Percentiles rank a stretch among this genome's conserved stretches.
Evolutionary conservation across 23 tunicate genomes (phyloP).

Genomic region (Oikopleura dioica): DNA sequence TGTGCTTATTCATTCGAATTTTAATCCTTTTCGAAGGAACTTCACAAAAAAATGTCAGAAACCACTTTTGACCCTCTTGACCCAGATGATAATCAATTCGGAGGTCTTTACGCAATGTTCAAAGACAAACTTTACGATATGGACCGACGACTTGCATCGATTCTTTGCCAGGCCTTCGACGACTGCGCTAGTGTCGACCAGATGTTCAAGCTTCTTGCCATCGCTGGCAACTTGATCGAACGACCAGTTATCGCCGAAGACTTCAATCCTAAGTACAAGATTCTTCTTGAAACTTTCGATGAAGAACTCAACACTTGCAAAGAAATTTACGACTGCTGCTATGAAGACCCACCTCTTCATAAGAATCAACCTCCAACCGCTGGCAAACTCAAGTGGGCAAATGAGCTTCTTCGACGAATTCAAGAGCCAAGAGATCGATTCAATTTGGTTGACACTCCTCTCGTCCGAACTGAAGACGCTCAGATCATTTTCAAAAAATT

Average conservation of each 20-base stretch:
- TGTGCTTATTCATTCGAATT: no score
- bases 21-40: no score
- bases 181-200: slow-evolving; percentile 69
- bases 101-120: slow-evolving; percentile 27
- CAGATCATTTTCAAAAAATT: slow-evolving; percentile 33
- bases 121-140: slow-evolving; percentile 32
- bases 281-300: slow-evolving; percentile 31
- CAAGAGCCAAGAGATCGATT: slow-evolving; percentile 58
- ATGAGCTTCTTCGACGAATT: slow-evolving; percentile 40
- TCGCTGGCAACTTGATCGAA: slow-evolving; percentile 61
- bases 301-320: slow-evolving; percentile 28
- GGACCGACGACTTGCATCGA: slow-evolving; percentile 65
- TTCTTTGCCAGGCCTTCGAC: slow-evolving; percentile 75
- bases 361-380: slow-evolving; percentile 79
- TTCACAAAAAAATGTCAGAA: slow-evolving; percentile 57
- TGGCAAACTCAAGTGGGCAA: slow-evolving; percentile 61
- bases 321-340: slow-evolving; percentile 41
- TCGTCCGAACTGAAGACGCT: slow-evolving; percentile 31
- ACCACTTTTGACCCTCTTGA: slow-evolving; percentile 71
- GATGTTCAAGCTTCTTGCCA: slow-evolving; percentile 50
- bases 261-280: slow-evolving; percentile 52
- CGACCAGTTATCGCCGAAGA: slow-evolving; percentile 64
- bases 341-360: slow-evolving; percentile 38
- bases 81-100: slow-evolving; percentile 64
- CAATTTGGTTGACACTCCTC: slow-evolving; percentile 49